Conservation (phyloP, 2,888 invertebrate species). For the Bedellia somnulentella region DNA sequence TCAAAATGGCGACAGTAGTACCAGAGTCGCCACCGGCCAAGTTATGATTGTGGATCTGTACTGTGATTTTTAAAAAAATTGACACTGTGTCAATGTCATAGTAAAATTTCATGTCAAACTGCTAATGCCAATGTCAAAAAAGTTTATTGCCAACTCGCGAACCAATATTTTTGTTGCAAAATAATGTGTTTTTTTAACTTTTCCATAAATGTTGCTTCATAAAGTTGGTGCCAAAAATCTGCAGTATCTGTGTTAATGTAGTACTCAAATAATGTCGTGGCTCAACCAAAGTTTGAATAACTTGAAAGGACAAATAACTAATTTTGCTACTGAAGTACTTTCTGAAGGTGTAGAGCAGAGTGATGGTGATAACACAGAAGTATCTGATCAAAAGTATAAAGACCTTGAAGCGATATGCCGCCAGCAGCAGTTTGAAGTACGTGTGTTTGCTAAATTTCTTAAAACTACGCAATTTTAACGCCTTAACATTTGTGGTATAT, state of each 20-base stretch:
- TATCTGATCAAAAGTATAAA: constrained; percentile 26
- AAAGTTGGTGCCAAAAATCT: constrained; percentile 18
- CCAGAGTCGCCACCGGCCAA: no score
- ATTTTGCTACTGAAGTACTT: constrained; percentile 86
- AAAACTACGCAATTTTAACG: not conserved
- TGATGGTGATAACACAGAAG: constrained; percentile 18
- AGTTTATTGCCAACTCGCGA: constrained; percentile 54
- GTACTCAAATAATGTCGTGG: constrained; percentile 64
- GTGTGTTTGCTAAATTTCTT: constrained; percentile 9
- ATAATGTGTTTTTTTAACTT: constrained; percentile 50
- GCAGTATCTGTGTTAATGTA: constrained; percentile 27
- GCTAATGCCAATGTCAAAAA: constrained; percentile 1
- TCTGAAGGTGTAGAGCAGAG: constrained; percentile 69
- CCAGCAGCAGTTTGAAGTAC: constrained; percentile 65
- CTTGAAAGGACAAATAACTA: constrained; percentile 86
- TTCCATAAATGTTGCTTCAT: no score
- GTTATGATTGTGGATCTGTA: no score
- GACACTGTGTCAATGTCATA: no score
- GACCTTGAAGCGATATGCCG: constrained; percentile 60
- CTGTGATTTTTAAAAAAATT: no score
- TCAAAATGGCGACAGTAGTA: no score
- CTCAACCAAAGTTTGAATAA: constrained; percentile 66
- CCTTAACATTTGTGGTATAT: no score
- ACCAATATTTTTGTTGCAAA: constrained; percentile 41
- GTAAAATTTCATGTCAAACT: no score